phyloP scores from a whole-genome alignment of 2,113 vertebrate genomes.

The Cyprinus carpio region DNA sequence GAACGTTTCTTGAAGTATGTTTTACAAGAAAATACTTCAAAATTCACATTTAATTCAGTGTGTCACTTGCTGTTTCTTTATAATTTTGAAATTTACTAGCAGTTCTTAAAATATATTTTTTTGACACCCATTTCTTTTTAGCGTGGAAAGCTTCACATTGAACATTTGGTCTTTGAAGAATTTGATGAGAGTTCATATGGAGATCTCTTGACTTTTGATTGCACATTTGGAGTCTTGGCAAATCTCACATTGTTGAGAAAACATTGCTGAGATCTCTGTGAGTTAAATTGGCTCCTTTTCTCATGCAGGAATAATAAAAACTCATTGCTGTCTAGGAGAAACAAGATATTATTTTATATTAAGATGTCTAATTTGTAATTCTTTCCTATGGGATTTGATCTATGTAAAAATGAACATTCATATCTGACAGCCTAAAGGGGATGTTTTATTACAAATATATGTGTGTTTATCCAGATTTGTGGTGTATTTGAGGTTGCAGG shows the following conservation, averaged over 20 bases:
- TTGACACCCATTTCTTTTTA: background rate
- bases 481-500: background rate
- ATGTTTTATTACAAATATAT: background rate
- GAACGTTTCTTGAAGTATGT: too few relatives aligned
- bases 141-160: background rate
- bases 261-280: background rate
- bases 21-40: too few relatives aligned
- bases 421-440: background rate
- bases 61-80: background rate
- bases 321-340: background rate
- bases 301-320: background rate
- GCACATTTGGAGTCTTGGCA: background rate
- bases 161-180: background rate
- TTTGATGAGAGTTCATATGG: background rate
- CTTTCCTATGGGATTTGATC: background rate
- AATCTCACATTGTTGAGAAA: background rate
- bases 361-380: background rate
- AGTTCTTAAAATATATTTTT: background rate
- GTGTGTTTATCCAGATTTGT: background rate
- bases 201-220: background rate
- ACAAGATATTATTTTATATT: background rate
- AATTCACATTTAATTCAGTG: background rate
- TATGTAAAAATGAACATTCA: background rate
- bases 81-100: background rate
- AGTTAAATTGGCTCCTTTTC: constrained; percentile 1